Conservation (phyloP, 1,140 invertebrate species). For the Euura lappo region DNA sequence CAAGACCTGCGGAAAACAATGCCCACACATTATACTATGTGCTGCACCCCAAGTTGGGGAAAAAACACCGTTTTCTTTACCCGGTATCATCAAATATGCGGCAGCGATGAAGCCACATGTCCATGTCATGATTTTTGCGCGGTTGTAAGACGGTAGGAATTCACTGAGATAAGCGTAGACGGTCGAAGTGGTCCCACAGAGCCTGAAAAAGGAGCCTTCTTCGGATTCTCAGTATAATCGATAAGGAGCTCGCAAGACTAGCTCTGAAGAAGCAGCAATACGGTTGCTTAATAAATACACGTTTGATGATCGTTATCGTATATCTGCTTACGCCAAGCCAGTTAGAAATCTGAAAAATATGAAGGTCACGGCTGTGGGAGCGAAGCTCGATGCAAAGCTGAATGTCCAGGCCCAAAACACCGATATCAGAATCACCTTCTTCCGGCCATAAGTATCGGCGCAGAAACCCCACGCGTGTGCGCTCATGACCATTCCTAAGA, state of each 20-base stretch:
- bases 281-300: too few species aligned
- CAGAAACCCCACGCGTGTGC: conserved; percentile 53
- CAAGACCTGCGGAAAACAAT: conserved; percentile 19
- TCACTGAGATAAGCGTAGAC: conserved; percentile 35
- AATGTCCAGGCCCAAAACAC: conserved; percentile 24
- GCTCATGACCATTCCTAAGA: conserved; percentile 42
- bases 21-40: too few species aligned
- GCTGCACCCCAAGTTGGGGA: too few species aligned
- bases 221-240: neutral
- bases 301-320: too few species aligned
- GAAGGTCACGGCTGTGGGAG: conserved; percentile 53
- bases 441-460: conserved; percentile 46
- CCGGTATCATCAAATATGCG: conserved; percentile 51
- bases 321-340: conserved; percentile 30
- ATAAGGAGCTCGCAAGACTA: conserved; percentile 56
- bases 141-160: conserved; percentile 26
- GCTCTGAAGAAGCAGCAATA: too few species aligned
- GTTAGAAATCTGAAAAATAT: conserved; percentile 59
- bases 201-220: conserved; percentile 21
- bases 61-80: conserved; percentile 22
- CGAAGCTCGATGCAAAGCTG: conserved; percentile 56
- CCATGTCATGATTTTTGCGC: conserved; percentile 32
- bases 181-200: conserved; percentile 29
- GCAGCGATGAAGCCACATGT: conserved; percentile 54
- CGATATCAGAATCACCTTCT: conserved; percentile 10